A percentile compares a stretch with the other conserved stretches of the same genome.
phyloP scores from a whole-genome alignment of 1,140 invertebrate species.

The Popillia japonica region DNA sequence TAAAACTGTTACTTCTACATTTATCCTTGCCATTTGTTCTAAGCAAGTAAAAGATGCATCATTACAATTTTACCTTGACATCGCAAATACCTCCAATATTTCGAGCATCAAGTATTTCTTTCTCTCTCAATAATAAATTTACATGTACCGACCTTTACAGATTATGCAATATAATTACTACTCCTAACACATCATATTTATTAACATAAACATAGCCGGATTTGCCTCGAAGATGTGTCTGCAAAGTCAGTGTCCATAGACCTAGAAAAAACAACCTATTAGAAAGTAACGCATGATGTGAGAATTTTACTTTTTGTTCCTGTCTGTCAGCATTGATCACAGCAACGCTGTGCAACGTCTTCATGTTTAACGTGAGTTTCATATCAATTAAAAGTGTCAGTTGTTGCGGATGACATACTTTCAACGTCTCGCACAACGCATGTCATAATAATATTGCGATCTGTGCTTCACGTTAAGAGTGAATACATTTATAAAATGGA shows the following conservation, averaged over 20 bases:
- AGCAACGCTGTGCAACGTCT: too few relatives aligned
- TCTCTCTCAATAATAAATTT: not conserved
- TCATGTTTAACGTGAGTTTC: too few relatives aligned
- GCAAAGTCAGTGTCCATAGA: not conserved
- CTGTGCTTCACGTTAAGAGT: too few relatives aligned
- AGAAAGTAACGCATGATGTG: not conserved
- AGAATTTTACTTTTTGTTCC: too few relatives aligned
- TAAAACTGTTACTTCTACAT: too few relatives aligned
- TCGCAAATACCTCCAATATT: slow-evolving; percentile 4
- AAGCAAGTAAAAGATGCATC: not conserved
- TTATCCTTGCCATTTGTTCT: slow-evolving; percentile 10
- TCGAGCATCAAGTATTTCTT: not conserved
- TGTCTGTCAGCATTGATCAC: too few relatives aligned
- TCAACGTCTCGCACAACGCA: too few relatives aligned
- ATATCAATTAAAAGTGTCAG: too few relatives aligned
- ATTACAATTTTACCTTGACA: slow-evolving; percentile 11
- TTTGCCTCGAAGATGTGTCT: not conserved
- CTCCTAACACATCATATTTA: not conserved
- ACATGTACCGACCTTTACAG: slow-evolving; percentile 13
- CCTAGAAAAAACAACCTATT: slow-evolving; percentile 5
- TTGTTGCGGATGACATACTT: too few relatives aligned
- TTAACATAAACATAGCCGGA: not conserved
- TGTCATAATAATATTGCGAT: too few relatives aligned
- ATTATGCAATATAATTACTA: not conserved
- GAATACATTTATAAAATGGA: too few relatives aligned